A percentile compares a stretch with the other conserved stretches of the same genome.
phyloP scores from a whole-genome alignment of 2,113 vertebrate species.

The Bolborhynchus lineola region DNA sequence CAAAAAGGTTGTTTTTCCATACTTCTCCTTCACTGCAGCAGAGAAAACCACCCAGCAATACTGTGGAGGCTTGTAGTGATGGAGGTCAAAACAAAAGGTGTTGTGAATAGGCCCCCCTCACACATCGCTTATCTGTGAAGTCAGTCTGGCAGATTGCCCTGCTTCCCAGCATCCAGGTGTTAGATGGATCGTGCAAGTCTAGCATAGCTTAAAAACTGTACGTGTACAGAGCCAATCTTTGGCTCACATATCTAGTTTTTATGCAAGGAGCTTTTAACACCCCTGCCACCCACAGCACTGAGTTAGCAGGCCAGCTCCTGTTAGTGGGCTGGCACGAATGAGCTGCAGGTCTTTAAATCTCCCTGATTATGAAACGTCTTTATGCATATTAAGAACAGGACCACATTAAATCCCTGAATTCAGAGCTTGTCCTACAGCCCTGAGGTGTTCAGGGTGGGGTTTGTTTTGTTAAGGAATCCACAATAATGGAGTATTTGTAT shows the following conservation, averaged over 20 bases:
- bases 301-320: background rate
- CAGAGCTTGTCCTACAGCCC: background rate
- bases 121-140: background rate
- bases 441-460: background rate
- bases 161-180: background rate
- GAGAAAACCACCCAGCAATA: background rate
- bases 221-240: rapidly evolving
- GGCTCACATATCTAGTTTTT: background rate
- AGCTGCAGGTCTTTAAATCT: background rate
- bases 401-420: background rate
- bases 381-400: rapidly evolving
- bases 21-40: background rate
- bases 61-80: background rate
- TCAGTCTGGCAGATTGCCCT: background rate
- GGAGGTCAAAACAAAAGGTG: background rate
- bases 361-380: background rate
- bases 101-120: background rate
- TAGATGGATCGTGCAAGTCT: background rate
- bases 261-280: background rate
- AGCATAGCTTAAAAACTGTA: background rate
- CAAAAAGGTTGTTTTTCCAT: rapidly evolving
- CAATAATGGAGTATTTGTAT: background rate
- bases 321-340: background rate
- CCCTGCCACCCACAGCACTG: background rate
- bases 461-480: background rate